Percentiles rank a stretch among this genome's conserved stretches.
Evolutionary conservation across 2,888 invertebrate species (phyloP).

Genomic region (Balanococcus diminutus): DNA sequence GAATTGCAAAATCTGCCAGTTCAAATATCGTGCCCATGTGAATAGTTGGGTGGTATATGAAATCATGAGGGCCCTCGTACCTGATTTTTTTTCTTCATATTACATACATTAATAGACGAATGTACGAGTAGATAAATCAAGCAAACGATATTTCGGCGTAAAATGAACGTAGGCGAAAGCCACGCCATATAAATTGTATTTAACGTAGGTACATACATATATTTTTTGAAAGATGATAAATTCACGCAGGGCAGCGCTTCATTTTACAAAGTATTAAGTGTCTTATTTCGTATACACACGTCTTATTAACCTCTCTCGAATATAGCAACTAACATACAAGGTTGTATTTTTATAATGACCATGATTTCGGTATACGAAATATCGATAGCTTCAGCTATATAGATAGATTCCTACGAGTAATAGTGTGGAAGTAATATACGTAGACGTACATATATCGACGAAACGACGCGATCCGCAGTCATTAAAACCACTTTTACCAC

Average conservation of each 20-base stretch:
- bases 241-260: background rate
- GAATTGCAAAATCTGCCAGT: no score
- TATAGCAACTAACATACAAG: background rate
- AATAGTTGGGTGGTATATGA: no score
- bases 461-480: background rate
- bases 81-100: no score
- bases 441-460: background rate
- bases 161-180: background rate
- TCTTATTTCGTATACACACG: background rate
- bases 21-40: no score
- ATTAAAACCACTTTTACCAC: background rate
- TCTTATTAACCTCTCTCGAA: slow-evolving; percentile 22
- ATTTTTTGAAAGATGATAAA: background rate
- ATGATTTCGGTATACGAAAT: background rate
- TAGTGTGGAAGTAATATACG: no score
- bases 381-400: no score
- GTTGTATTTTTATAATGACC: background rate
- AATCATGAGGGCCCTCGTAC: no score
- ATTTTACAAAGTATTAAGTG: background rate
- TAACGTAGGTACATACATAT: background rate
- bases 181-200: background rate
- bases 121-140: background rate
- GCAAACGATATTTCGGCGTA: background rate
- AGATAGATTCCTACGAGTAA: no score
- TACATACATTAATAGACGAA: no score